These are phyloP conservation scores for Thripadectes ignobilis DNA, from an alignment of 2,797 vertebrate genomes.

Conservation along the genomic window DNA sequence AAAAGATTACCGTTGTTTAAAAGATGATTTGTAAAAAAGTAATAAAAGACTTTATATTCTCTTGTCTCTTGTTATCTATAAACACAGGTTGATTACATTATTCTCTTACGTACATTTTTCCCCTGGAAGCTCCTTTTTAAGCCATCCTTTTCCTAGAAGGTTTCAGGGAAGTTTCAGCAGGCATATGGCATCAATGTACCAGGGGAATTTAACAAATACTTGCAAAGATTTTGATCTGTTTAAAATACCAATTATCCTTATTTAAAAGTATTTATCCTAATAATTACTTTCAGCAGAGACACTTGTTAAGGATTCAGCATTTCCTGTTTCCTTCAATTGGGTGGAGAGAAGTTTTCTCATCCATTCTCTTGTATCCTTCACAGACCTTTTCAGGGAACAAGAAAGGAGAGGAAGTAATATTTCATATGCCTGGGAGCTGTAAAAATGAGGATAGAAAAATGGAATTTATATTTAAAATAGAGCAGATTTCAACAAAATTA, in stretches of 20 bases:
- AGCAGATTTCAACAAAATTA: not conserved
- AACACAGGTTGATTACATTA: not conserved
- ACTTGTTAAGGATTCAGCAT: not conserved
- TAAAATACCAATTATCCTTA: not conserved
- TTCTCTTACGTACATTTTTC: not conserved
- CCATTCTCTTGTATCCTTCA: not conserved
- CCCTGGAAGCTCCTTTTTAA: not conserved
- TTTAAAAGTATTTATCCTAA: conserved; percentile 33
- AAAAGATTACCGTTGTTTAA: not conserved
- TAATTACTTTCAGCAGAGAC: not conserved
- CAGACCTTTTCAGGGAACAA: not conserved
- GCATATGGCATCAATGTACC: not conserved
- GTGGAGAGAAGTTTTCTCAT: not conserved
- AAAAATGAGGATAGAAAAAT: not conserved
- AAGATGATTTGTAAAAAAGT: not conserved
- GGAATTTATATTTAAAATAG: conserved; percentile 12
- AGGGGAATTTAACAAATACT: not conserved
- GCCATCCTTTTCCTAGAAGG: not conserved
- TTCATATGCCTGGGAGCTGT: not conserved
- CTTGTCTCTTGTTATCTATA: not conserved
- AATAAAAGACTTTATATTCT: not conserved
- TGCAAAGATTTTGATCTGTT: not conserved
- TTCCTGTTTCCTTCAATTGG: not conserved
- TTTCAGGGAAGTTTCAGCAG: not conserved
- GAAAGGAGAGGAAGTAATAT: not conserved